Base-by-base conservation (phyloP, 2,797 vertebrate genomes). In the Hoplostethus mediterraneus region DNA sequence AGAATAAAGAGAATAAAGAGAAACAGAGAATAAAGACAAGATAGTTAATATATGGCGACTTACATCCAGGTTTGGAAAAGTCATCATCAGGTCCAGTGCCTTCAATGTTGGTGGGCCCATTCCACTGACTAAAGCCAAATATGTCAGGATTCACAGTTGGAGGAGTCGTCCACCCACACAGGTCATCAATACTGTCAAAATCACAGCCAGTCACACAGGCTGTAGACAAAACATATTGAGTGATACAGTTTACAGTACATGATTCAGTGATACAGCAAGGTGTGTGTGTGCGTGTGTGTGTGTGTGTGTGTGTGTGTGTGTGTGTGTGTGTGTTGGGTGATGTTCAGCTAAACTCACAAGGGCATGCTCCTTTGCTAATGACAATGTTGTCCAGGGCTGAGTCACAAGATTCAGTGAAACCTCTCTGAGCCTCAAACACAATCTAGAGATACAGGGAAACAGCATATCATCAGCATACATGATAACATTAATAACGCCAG, bases 1-100 rank as follows among this genome's bases (percentile, higher is more conserved):
- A 21, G 21, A 21, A 21, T 21, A 21, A 21, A 21, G 21, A 21
- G n/a, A n/a, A n/a, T n/a, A n/a, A n/a, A n/a, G n/a, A n/a, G n/a
- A 21, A 1, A 21, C 21, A 21, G 21, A 21, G 21, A 21, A 21
- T 21, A 21, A 21, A 21, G 21, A 21, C 21, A 21, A 21, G 21
- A 21, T 30, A 7, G 11, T 9, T 4, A 38, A 57, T 9, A 61
- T 21, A 72, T 53, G 31, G n/a, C 13, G 0, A 77, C 94, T 94
- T 87, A 96, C 95, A 38, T 45, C 95, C 95, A 63, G 96, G 96
- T 88, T 81, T 95, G 44, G 96, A 96, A 79, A 93, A 96, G 79
- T 97, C 96, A 56, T 94, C 80, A 2, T 93, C 40, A 3, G 95
- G 96, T 30, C 95, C 95, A 5, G 90, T 93, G 2, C 83, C 90